Base-by-base conservation (phyloP, 2,888 invertebrate genomes). In the Smittia sp. region DNA sequence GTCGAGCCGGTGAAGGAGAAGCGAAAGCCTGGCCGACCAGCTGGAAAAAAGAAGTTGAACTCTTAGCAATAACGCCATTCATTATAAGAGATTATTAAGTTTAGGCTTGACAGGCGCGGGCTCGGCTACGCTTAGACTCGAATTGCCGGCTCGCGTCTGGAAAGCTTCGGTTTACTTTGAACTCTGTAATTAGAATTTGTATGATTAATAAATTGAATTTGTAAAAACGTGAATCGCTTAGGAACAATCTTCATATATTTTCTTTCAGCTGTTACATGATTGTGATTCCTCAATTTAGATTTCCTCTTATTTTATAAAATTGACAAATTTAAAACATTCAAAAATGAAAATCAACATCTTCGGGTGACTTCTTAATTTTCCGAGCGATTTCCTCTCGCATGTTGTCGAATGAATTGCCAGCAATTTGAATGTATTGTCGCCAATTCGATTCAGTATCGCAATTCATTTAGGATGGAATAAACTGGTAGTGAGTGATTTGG, bases 11-110 rank as follows among this genome's bases (percentile, higher is more conserved):
- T 58, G 1, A 58, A 58, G 22, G 58, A 18, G 22, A 58, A 58
- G 58, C 2, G 58, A 18, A 58, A 58, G 18, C 58, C 58, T 9
- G 58, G 58, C 6, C 58, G 58, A 58, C 58, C 58, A 22, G 15
- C n/a, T n/a, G 22, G 22, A 20, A 58, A 58, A 18, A 58, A 58
- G 18, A 58, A 58, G 9, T 22, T 20, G 9, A 58, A 58, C 22
- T 22, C 7, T 58, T 58, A 58, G 58, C 58, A 58, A 58, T 58
- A 58, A 46, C 22, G 58, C 58, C 58, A 58, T 58, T 22, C n/a
- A 18, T 58, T 20, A 58, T 58, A 3, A 46, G 18, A 58, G 58
- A 58, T 58, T 58, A 58, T 9, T 58, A 58, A 58, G 58, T 58
- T 58, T 58, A 58, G 22, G 6, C 32, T 32, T 9, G 32, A 3